Evolutionary conservation across 2,113 vertebrate species (phyloP), one percentile per base, ranked within the genome.

Genomic region (Arizona elegans): DNA sequence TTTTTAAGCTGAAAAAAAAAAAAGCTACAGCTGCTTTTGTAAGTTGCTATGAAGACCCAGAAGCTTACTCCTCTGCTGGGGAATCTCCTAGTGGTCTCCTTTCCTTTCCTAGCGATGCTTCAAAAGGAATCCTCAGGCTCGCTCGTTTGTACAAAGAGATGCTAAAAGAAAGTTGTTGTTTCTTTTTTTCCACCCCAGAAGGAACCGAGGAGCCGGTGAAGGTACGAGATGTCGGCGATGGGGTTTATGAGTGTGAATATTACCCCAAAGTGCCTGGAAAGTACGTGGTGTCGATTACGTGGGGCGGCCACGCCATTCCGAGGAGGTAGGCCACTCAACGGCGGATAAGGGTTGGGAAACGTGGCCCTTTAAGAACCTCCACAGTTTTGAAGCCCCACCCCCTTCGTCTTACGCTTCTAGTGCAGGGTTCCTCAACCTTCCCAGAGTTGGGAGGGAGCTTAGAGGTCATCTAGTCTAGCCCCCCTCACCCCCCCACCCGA

Each of bases 251-350:
- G 95, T 99, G 98, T 94, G 98, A 99, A 75, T 99, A 99, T 94
- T 98, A 98, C 92, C 99, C 99, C 0, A 89, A 97, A 54, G 96
- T 98, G 75, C 96, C 97, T 0, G 99, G 99, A 50, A 99, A 98
- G 89, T 99, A 99, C 24, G 95, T 96, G 7, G 97, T 99, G 88
- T 97, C 96, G 94, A 98, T 99, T 95, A 99, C 98, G 0, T 99
- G 99, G 99, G 99, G 99, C 0, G 98, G 98, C 95, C 98, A 98
- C 3, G 97, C 98, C 96, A 98, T 99, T 89, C 98, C 99, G 10
- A 98, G 99, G 95, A 99, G 99, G 99, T 99, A 87, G 97, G 95
- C 15, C n/a, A 81, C 17, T 9, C 70, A 38, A 70, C 1, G 1
- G 65, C 13, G 2, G 29, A 15, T 70, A n/a, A 33, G 0, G 29